A percentile compares a stretch with the other conserved stretches of the same genome.
These are phyloP conservation scores for Xestia sexstrigata DNA, from an alignment of 2,888 invertebrate genomes.

Conservation along the genomic window DNA sequence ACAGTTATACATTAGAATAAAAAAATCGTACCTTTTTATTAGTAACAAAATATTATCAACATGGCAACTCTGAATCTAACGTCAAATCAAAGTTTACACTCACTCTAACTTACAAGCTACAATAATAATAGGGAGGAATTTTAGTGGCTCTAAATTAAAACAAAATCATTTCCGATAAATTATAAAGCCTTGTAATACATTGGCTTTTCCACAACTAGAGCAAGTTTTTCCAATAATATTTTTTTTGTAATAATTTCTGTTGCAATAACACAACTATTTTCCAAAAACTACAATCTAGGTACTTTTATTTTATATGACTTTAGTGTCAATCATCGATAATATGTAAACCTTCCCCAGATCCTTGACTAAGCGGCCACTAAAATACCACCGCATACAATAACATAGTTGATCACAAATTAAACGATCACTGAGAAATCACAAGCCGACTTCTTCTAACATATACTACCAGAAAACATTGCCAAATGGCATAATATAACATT, in stretches of 20 bases:
- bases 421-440: constrained; percentile 83
- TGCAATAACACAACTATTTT: constrained; percentile 1
- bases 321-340: neutral
- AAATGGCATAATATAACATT: constrained; percentile 43
- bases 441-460: constrained; percentile 62
- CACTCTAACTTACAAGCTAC: constrained; percentile 60
- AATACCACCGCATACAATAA: constrained; percentile 41
- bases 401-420: constrained; percentile 76
- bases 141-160: constrained; percentile 61
- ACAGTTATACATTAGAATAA: constrained; percentile 71
- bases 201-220: neutral
- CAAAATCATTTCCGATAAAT: constrained; percentile 21
- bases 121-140: constrained; percentile 29
- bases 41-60: constrained; percentile 74
- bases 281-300: neutral
- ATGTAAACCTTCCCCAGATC: neutral
- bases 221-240: neutral
- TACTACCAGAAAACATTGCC: constrained; percentile 52
- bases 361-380: constrained; percentile 26
- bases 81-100: constrained; percentile 72
- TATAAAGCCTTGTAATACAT: neutral
- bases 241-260: neutral
- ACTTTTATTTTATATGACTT: neutral
- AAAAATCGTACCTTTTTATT: constrained; percentile 68
- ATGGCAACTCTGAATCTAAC: constrained; percentile 82